These are phyloP conservation scores for Eulemur rufifrons DNA, from an alignment of 2,113 vertebrate genomes.

Conservation along the genomic window DNA sequence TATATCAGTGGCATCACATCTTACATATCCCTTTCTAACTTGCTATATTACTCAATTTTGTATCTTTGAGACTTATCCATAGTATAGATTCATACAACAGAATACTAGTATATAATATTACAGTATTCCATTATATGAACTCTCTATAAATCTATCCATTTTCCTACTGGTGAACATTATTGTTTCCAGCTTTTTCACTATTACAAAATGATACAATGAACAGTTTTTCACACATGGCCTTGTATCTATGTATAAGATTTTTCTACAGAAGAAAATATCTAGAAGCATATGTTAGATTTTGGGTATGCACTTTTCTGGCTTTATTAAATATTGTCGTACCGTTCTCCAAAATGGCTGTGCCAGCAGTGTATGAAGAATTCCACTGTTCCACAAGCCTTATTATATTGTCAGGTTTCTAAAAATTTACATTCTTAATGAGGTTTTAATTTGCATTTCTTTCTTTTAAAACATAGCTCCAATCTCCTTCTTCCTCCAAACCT, in stretches of 20 bases:
- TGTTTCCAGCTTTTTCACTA: background rate
- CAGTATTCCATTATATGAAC: background rate
- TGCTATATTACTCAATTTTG: background rate
- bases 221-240: background rate
- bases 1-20: background rate
- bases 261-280: background rate
- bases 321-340: background rate
- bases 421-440: background rate
- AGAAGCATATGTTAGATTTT: background rate
- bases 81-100: background rate
- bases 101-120: background rate
- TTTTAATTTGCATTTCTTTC: conserved; percentile 28
- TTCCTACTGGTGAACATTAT: background rate
- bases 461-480: conserved; percentile 1
- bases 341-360: background rate
- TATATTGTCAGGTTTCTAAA: background rate
- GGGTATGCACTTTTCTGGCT: background rate
- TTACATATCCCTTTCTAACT: background rate
- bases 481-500: background rate
- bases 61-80: background rate
- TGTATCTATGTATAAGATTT: background rate
- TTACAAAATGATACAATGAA: background rate
- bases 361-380: background rate
- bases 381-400: background rate
- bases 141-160: background rate